A percentile compares a stretch with the other conserved stretches of the same genome.
Conservation (phyloP, 2,888 invertebrate species). For the Antheraea assamensis region DNA sequence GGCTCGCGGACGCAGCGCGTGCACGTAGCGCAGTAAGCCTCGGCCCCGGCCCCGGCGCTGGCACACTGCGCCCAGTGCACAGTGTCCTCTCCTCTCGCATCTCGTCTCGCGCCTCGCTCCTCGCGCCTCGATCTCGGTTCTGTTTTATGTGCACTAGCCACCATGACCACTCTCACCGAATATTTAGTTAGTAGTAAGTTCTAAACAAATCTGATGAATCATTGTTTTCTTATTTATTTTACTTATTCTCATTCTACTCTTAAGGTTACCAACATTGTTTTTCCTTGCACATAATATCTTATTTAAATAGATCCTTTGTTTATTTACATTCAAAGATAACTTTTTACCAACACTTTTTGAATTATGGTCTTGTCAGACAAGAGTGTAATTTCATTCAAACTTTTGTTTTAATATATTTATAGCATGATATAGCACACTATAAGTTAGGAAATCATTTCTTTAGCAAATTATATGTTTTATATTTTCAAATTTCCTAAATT, state of each 20-base stretch:
- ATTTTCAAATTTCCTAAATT: background rate
- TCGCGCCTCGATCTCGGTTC: conserved; percentile 61
- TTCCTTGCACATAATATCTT: background rate
- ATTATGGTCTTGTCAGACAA: background rate
- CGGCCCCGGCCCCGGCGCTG: conserved; percentile 35
- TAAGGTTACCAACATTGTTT: conserved; percentile 1
- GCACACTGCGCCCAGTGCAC: conserved; percentile 41
- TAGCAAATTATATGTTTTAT: background rate
- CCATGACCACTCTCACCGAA: conserved; percentile 37
- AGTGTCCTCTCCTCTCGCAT: conserved; percentile 52
- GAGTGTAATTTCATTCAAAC: background rate
- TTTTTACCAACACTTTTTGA: background rate
- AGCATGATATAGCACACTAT: background rate
- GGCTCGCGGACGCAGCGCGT: conserved; percentile 40
- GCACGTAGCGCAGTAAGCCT: conserved; percentile 31
- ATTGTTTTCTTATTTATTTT: conserved; percentile 5
- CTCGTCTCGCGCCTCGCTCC: too few species aligned
- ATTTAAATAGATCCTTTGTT: background rate
- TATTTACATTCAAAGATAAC: background rate
- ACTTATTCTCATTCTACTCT: conserved; percentile 18
- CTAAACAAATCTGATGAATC: conserved; percentile 16
- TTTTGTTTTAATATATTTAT: background rate
- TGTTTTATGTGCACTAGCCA: conserved; percentile 51
- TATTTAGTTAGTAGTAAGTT: conserved; percentile 27
- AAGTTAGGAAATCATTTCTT: background rate